Conservation (phyloP, 1,140 invertebrate species). For the Macrobrachium nipponense region DNA sequence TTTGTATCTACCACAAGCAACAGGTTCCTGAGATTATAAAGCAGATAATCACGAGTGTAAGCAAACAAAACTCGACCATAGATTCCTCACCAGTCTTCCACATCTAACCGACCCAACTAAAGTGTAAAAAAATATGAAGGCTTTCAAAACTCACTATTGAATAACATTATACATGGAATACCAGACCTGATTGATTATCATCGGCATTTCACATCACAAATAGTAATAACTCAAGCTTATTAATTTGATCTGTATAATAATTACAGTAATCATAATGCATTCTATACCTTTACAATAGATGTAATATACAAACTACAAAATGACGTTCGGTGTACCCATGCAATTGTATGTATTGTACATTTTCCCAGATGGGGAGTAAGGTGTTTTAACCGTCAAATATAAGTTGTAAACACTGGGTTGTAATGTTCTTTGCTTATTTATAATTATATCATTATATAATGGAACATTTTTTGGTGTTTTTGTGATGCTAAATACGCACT, state of each 20-base stretch:
- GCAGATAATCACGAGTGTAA: slow-evolving; percentile 50
- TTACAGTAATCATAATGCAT: slow-evolving; percentile 35
- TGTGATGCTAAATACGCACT: too few species aligned
- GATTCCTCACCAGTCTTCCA: slow-evolving; percentile 61
- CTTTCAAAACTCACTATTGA: neutral
- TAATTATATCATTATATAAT: slow-evolving; percentile 8
- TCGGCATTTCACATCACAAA: slow-evolving; percentile 19
- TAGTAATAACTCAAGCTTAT: slow-evolving; percentile 33
- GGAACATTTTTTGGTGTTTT: too few species aligned
- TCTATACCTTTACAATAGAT: slow-evolving; percentile 45
- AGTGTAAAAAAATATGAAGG: slow-evolving; percentile 2
- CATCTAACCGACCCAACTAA: slow-evolving; percentile 51
- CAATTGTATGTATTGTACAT: slow-evolving; percentile 58
- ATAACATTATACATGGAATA: neutral
- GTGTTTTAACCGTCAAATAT: slow-evolving; percentile 38
- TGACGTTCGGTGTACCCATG: slow-evolving; percentile 50
- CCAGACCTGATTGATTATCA: too few species aligned
- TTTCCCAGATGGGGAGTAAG: slow-evolving; percentile 47
- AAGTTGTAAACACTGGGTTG: slow-evolving; percentile 49
- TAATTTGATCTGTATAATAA: slow-evolving; percentile 31
- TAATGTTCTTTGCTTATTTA: slow-evolving; percentile 39
- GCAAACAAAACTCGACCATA: slow-evolving; percentile 55
- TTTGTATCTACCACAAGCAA: slow-evolving; percentile 59
- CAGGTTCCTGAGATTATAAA: slow-evolving; percentile 50
- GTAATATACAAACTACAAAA: slow-evolving; percentile 31